Evolutionary conservation across 2,888 invertebrate genomes (phyloP).

Genomic region (Sinelater perroti): DNA sequence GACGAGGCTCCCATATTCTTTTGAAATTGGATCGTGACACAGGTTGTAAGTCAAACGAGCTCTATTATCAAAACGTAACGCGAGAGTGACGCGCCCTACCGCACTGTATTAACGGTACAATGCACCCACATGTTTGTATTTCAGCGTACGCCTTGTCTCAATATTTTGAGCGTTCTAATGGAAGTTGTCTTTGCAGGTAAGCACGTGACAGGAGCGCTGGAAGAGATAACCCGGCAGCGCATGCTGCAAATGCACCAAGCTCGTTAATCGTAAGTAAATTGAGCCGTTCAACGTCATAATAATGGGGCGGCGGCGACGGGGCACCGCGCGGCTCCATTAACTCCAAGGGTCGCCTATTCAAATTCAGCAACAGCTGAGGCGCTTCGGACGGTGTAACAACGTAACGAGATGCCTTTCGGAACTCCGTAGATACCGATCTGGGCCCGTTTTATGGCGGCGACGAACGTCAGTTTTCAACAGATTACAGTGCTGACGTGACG

Average conservation of each 20-base stretch:
- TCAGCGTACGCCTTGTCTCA: neutral
- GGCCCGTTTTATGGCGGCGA: slow-evolving; percentile 2
- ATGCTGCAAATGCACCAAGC: slow-evolving; percentile 18
- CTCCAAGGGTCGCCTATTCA: slow-evolving; percentile 13
- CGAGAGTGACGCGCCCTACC: slow-evolving; percentile 26
- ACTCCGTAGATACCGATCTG: neutral
- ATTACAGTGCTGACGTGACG: slow-evolving; percentile 3
- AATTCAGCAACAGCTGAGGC: slow-evolving; percentile 17
- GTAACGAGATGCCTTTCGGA: slow-evolving; percentile 4
- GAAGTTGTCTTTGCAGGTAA: slow-evolving; percentile 16
- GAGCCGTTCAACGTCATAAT: slow-evolving; percentile 22
- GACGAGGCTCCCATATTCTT: slow-evolving; percentile 5
- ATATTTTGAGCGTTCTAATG: neutral
- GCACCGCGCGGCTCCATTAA: slow-evolving; percentile 13
- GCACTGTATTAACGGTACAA: slow-evolving; percentile 1
- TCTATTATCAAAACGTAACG: slow-evolving; percentile 23
- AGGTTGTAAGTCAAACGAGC: slow-evolving; percentile 20
- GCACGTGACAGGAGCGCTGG: neutral
- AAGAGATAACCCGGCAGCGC: too few relatives aligned
- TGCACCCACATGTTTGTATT: too few relatives aligned
- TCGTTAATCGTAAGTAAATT: slow-evolving; percentile 21
- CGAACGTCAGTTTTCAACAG: neutral
- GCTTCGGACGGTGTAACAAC: slow-evolving; percentile 1
- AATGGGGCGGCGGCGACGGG: slow-evolving; percentile 15
- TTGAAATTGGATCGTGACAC: slow-evolving; percentile 22